Conservation (phyloP, 2,113 vertebrate genomes). For the Xerus inauris region DNA sequence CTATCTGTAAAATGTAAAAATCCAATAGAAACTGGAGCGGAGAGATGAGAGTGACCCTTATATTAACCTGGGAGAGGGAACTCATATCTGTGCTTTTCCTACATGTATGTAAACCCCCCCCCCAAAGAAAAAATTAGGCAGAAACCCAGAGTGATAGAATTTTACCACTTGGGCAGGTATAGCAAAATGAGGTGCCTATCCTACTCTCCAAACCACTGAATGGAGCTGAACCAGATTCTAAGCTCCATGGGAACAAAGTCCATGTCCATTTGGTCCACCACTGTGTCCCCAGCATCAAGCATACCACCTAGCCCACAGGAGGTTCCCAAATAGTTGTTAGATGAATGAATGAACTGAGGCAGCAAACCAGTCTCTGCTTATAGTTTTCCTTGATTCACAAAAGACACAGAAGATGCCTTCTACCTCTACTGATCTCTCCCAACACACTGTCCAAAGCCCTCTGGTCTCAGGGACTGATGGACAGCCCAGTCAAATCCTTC, state of each 20-base stretch:
- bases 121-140: neutral
- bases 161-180: neutral
- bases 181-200: neutral
- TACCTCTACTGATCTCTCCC: neutral
- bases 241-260: neutral
- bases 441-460: neutral
- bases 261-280: neutral
- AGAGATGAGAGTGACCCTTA: neutral
- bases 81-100: neutral
- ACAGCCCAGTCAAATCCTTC: neutral
- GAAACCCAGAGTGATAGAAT: neutral
- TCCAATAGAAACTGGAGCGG: neutral
- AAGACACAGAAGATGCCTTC: neutral
- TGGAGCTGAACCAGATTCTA: constrained; percentile 9
- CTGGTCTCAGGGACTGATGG: neutral
- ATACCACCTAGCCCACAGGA: neutral
- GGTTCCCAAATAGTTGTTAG: neutral
- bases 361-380: neutral
- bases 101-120: neutral
- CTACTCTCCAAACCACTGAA: neutral
- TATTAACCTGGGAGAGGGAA: constrained; percentile 19
- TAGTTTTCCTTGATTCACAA: constrained; percentile 45
- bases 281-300: neutral
- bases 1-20: constrained; percentile 44
- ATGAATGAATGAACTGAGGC: neutral